Percentiles rank a stretch among this genome's conserved stretches.
Evolutionary conservation across 2,113 vertebrate species (phyloP).

Genomic region (Uria lomvia): DNA sequence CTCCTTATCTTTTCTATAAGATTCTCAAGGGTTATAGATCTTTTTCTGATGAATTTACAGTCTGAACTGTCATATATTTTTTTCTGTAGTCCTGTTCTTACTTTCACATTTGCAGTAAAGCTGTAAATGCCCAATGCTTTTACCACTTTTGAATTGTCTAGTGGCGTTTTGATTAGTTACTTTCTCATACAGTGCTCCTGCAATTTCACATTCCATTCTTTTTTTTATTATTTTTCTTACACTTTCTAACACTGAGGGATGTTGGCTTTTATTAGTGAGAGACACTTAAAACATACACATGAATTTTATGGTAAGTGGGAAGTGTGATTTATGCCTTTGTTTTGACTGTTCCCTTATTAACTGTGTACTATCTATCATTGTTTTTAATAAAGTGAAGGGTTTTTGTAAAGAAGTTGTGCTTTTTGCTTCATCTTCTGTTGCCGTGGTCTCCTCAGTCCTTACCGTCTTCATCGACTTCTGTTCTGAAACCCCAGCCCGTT

Average conservation of each 20-base stretch:
- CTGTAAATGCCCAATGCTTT: background rate
- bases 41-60: background rate
- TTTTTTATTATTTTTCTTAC: background rate
- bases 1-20: background rate
- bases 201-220: background rate
- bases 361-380: background rate
- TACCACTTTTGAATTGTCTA: background rate
- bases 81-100: background rate
- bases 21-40: background rate
- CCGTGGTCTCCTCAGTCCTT: background rate
- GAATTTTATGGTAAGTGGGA: background rate
- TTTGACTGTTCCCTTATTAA: background rate
- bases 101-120: background rate
- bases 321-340: background rate
- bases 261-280: background rate
- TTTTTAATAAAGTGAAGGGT: background rate
- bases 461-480: background rate
- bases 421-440: background rate
- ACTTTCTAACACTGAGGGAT: background rate
- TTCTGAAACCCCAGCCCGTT: background rate
- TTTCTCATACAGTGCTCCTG: background rate
- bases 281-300: background rate
- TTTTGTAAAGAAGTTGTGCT: background rate
- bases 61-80: background rate
- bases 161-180: background rate